phyloP scores from a whole-genome alignment of 2,888 invertebrate genomes.

The Koerneria pararmatus region DNA sequence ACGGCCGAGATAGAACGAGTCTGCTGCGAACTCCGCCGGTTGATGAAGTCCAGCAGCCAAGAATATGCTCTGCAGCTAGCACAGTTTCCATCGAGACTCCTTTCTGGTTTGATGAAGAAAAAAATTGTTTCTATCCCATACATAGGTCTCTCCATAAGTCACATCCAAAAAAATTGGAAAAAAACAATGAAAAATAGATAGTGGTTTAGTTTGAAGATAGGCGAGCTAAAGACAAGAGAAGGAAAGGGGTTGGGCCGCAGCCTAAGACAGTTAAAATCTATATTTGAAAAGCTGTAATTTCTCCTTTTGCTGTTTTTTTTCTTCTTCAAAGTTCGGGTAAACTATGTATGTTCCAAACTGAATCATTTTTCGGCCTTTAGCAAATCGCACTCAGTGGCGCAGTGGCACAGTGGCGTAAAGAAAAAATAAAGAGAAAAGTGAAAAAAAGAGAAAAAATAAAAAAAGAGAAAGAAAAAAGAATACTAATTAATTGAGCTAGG shows the following conservation, averaged over 20 bases:
- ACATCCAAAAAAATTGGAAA: conserved; percentile 14
- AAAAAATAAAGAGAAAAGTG: too few relatives aligned
- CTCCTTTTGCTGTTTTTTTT: too few relatives aligned
- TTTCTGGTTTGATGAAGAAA: conserved; percentile 7
- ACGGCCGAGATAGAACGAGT: conserved; percentile 42
- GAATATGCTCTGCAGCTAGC: conserved; percentile 46
- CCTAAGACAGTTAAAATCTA: too few relatives aligned
- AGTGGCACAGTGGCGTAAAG: not conserved
- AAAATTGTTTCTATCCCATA: conserved; percentile 16
- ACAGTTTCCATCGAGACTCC: too few relatives aligned
- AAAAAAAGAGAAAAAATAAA: conserved; percentile 10
- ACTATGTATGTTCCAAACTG: not conserved
- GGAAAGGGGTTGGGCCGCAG: too few relatives aligned
- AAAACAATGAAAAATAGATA: not conserved
- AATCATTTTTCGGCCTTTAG: not conserved
- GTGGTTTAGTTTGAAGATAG: not conserved
- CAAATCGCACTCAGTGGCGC: too few relatives aligned
- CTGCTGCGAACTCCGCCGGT: conserved; percentile 42
- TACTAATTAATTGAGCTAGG: too few relatives aligned
- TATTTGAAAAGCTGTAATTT: too few relatives aligned
- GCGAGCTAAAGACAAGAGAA: not conserved
- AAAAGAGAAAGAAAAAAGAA: too few relatives aligned
- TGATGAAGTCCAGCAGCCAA: conserved; percentile 57
- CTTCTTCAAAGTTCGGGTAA: too few relatives aligned
- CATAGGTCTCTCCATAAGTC: conserved; percentile 5